Conservation (phyloP, 2,797 vertebrate species). For the Morelia viridis region DNA sequence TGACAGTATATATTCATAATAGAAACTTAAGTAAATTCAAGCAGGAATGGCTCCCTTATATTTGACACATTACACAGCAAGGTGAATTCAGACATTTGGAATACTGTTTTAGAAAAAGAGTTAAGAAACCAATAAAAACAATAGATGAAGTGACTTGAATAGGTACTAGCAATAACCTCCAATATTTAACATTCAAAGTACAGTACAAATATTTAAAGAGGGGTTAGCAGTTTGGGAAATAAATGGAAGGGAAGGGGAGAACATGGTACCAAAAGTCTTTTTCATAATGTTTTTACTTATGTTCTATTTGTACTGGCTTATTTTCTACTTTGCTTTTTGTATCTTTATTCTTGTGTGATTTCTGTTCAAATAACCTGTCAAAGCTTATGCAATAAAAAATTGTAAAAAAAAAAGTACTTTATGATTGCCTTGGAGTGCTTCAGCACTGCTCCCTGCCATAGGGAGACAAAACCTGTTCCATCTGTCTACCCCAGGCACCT, state of each 20-base stretch:
- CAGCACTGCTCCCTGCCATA: neutral
- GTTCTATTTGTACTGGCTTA: neutral
- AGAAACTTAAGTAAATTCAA: neutral
- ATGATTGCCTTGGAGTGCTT: neutral
- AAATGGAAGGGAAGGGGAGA: neutral
- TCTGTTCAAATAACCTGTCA: neutral
- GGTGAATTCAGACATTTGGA: neutral
- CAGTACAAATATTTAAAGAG: neutral
- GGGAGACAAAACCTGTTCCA: neutral
- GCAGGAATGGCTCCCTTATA: neutral
- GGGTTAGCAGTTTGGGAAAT: neutral
- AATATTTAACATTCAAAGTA: neutral
- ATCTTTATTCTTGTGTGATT: neutral
- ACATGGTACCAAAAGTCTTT: neutral
- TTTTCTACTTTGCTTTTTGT: neutral
- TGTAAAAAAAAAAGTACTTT: neutral
- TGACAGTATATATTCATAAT: neutral
- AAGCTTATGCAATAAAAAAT: neutral
- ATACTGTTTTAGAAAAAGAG: neutral
- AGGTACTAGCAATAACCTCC: neutral
- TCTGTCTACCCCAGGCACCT: neutral
- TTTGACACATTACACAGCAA: neutral
- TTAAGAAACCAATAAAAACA: neutral
- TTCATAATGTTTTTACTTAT: neutral
- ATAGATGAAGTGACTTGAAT: neutral